Conservation (phyloP, 2,113 vertebrate genomes). For the Vidua chalybeata region DNA sequence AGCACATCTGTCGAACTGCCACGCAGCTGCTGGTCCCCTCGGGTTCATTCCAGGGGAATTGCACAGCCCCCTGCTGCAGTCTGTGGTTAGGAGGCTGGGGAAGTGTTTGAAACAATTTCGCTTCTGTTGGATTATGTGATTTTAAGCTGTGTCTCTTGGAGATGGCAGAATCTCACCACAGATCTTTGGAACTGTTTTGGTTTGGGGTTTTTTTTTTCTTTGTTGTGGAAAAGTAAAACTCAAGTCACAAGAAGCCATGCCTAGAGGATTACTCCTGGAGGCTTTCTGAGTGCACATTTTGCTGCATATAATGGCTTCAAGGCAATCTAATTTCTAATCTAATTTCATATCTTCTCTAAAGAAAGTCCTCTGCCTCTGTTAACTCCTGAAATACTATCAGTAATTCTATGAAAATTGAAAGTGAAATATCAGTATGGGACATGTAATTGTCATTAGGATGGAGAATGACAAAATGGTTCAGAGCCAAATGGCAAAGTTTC, state of each 20-base stretch:
- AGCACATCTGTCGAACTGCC: not conserved
- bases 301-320: slow-evolving; percentile 28
- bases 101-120: not conserved
- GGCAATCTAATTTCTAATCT: slow-evolving; percentile 60
- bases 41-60: not conserved
- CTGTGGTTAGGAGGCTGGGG: not conserved
- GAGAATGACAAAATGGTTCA: slow-evolving; percentile 10
- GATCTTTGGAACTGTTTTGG: not conserved
- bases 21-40: fast-evolving
- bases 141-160: not conserved
- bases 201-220: not conserved
- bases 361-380: slow-evolving; percentile 46
- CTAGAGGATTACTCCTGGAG: slow-evolving; percentile 36
- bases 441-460: slow-evolving; percentile 38
- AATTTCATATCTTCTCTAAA: slow-evolving; percentile 55
- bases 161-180: not conserved
- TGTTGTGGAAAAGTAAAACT: not conserved
- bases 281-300: slow-evolving; percentile 43
- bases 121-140: not conserved
- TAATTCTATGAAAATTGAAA: slow-evolving; percentile 59
- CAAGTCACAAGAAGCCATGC: not conserved
- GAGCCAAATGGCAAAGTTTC: slow-evolving; percentile 57
- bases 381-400: slow-evolving; percentile 58
- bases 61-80: not conserved
- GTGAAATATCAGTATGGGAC: slow-evolving; percentile 36